phyloP scores from a whole-genome alignment of 2,113 vertebrate species.

The Chaetops frenatus region DNA sequence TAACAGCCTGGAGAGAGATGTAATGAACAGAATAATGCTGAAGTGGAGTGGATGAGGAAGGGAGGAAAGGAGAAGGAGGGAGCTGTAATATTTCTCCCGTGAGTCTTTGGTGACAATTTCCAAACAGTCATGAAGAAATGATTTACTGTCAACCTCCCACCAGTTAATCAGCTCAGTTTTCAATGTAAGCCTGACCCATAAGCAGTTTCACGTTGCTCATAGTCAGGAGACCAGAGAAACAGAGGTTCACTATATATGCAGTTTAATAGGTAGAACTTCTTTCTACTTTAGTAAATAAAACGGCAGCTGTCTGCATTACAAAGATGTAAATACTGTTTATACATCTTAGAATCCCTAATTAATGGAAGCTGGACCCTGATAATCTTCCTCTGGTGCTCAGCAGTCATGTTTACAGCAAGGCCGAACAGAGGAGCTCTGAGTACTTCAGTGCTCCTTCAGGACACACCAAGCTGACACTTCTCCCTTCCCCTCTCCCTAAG shows the following conservation, averaged over 20 bases:
- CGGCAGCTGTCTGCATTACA: not conserved
- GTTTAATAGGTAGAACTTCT: not conserved
- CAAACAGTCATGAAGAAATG: not conserved
- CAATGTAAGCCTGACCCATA: not conserved
- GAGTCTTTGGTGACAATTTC: not conserved
- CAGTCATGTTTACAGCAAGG: not conserved
- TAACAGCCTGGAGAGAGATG: not conserved
- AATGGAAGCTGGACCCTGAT: not conserved
- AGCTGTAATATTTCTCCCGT: not conserved
- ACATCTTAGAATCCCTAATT: not conserved
- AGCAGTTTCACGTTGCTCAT: fast-evolving
- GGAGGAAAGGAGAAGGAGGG: not conserved
- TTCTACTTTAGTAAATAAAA: not conserved
- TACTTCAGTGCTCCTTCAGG: not conserved
- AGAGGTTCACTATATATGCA: not conserved
- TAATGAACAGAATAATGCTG: not conserved
- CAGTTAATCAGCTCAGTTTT: not conserved
- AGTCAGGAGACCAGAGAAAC: not conserved
- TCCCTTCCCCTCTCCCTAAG: too few species aligned
- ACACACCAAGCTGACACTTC: not conserved
- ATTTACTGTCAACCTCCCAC: not conserved
- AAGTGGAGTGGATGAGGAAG: not conserved
- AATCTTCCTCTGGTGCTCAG: not conserved
- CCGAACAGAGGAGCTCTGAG: not conserved
- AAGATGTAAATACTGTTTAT: not conserved